A percentile compares a stretch with the other conserved stretches of the same genome.
Evolutionary conservation across 2,888 invertebrate genomes (phyloP).

Genomic region (Cantharis nigra): DNA sequence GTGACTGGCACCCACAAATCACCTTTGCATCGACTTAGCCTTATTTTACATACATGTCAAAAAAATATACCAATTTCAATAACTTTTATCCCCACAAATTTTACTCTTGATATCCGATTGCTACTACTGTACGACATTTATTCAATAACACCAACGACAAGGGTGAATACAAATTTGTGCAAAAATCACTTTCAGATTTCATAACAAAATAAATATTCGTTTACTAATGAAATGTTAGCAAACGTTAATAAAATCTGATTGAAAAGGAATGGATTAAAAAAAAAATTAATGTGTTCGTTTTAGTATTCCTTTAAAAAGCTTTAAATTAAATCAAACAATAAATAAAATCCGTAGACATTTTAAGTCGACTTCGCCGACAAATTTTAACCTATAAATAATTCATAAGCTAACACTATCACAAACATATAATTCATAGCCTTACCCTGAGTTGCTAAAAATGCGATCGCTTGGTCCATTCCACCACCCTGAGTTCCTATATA

Average conservation of each 20-base stretch:
- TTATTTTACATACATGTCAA: neutral
- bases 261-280: neutral
- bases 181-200: neutral
- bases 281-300: neutral
- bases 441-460: conserved; percentile 83
- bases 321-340: conserved; percentile 2
- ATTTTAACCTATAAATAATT: conserved; percentile 39
- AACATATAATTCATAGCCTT: conserved; percentile 38
- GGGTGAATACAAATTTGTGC: neutral
- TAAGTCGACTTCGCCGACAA: conserved; percentile 11
- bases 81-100: neutral
- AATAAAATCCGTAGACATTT: conserved; percentile 5
- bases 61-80: neutral
- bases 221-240: neutral
- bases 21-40: neutral
- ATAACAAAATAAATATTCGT: neutral
- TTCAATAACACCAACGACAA: neutral
- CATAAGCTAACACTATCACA: conserved; percentile 40
- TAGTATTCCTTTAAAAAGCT: neutral
- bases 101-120: neutral
- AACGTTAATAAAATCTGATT: neutral
- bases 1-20: neutral
- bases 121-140: neutral
- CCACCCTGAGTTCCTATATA: conserved; percentile 98
- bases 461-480: conserved; percentile 99